These are phyloP conservation scores for Hyppa rectilinea DNA, from an alignment of 2,888 invertebrate genomes.

Conservation along the genomic window DNA sequence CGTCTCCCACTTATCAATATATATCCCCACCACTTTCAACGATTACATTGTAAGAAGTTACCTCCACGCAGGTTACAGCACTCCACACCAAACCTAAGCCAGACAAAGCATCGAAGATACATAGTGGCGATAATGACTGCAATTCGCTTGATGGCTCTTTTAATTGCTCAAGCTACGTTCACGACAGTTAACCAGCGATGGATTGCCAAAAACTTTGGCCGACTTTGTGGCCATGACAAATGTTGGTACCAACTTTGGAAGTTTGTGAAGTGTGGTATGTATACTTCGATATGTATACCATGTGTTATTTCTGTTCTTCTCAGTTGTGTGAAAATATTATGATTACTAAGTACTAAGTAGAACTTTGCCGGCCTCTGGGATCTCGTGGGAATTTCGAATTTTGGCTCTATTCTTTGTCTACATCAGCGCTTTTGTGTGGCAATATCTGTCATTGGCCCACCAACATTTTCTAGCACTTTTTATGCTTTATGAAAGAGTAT, in stretches of 20 bases:
- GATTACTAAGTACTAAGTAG: not conserved
- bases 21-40: not conserved
- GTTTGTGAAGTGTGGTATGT: conserved; percentile 9
- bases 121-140: conserved; percentile 60
- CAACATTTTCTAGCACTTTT: too few species aligned
- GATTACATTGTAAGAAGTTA: conserved; percentile 17
- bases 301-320: conserved; percentile 7
- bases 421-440: too few species aligned
- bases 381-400: not conserved
- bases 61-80: conserved; percentile 7
- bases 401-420: not conserved
- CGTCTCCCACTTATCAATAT: not conserved
- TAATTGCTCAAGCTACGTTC: conserved; percentile 55
- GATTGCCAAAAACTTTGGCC: conserved; percentile 59
- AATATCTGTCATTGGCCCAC: too few species aligned
- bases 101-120: conserved; percentile 61
- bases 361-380: not conserved
- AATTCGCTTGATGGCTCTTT: conserved; percentile 56
- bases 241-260: conserved; percentile 49
- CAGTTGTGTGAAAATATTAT: not conserved
- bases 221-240: conserved; percentile 43
- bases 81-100: conserved; percentile 43
- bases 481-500: not conserved
- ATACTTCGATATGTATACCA: conserved; percentile 11
- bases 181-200: conserved; percentile 55